Evolutionary conservation across 2,113 vertebrate genomes (phyloP), one percentile per base, ranked within the genome.

Genomic region (Aptenodytes forsteri): DNA sequence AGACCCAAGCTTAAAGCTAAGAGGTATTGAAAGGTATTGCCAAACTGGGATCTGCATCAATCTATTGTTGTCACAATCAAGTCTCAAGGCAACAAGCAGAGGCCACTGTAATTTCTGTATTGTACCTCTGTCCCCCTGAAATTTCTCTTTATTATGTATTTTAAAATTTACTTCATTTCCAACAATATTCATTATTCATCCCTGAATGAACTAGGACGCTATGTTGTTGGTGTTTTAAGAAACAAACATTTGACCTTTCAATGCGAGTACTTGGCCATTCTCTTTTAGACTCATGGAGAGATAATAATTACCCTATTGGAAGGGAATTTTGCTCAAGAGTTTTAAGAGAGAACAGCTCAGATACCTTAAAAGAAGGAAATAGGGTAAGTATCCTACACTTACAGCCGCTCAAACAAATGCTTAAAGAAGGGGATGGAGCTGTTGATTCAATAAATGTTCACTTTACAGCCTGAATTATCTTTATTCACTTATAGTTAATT

Each of bases 81-180:
- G 7, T 56, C 29, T 52, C 18, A n/a, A 55, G 26, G 10, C 18
- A 80, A 65, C 46, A 72, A 49, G 25, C 27, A 66, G 46, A 67
- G 38, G 16, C 29, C 7, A 40, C 58, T 38, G 30, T 34, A 6
- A 50, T 29, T 56, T 70, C 26, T 70, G 30, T 49, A 19, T 9
- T 67, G 19, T 40, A 27, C 38, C 11, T 73, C 36, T 0, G 0
- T 1, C 0, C 18, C 12, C 6, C 17, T 30, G 16, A 20, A 36
- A 36, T 59, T 29, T 65, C 10, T 56, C 20, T 56, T 36, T 36
- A 26, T 55, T 12, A 40, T 5, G 10, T 15, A 36, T 69, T 88
- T 88, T 50, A 52, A 72, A 56, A 69, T 79, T 44, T 7, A 34
- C 30, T 87, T 62, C 2, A 52, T 70, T 87, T 47, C 32, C 47